Conservation (phyloP, 2,797 vertebrate species). For the Halcyon badia region DNA sequence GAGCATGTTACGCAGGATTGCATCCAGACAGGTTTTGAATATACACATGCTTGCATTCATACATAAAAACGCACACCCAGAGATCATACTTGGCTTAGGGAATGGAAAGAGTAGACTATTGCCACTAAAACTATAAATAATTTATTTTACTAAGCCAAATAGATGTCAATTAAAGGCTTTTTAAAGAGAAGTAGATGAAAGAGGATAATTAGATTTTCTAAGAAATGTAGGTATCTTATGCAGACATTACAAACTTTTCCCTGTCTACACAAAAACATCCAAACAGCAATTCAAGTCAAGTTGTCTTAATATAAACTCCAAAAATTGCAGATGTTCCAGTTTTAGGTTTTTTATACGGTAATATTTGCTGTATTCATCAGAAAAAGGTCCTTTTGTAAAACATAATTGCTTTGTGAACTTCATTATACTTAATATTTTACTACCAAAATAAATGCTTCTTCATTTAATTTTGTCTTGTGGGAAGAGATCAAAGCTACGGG, state of each 20-base stretch:
- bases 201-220: not conserved
- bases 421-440: not conserved
- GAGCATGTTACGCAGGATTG: too few species aligned
- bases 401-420: not conserved
- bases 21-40: too few species aligned
- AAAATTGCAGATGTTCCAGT: not conserved
- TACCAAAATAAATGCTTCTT: not conserved
- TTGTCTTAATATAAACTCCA: not conserved
- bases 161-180: not conserved
- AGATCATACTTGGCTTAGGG: not conserved
- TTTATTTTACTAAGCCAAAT: not conserved
- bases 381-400: not conserved
- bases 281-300: not conserved
- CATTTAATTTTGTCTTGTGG: not conserved
- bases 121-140: not conserved
- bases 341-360: not conserved
- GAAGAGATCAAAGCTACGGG: not conserved
- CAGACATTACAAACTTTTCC: not conserved
- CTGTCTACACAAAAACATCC: not conserved
- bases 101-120: not conserved
- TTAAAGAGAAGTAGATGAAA: not conserved
- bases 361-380: not conserved
- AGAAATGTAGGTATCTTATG: not conserved
- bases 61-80: not conserved
- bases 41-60: not conserved